A percentile compares a stretch with the other conserved stretches of the same genome.
Conservation (phyloP, 2,113 vertebrate species). For the Oreotrochilus melanogaster region DNA sequence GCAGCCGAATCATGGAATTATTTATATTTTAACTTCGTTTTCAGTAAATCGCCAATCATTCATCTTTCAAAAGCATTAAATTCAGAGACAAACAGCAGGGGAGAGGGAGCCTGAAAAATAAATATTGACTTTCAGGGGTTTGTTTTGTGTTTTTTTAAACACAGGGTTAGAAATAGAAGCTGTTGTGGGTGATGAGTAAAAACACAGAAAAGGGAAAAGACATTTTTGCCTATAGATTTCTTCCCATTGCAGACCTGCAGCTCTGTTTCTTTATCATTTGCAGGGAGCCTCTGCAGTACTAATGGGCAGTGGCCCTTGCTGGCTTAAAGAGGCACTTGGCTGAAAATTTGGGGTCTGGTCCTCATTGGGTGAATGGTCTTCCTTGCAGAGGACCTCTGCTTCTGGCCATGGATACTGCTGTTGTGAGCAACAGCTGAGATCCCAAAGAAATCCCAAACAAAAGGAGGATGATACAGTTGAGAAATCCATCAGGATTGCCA, state of each 20-base stretch:
- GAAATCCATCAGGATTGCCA: background rate
- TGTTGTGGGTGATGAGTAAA: background rate
- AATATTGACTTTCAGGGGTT: slow-evolving; percentile 57
- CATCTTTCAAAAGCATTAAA: slow-evolving; percentile 60
- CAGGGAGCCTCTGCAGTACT: background rate
- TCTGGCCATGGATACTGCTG: background rate
- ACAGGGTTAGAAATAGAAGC: background rate
- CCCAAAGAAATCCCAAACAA: background rate
- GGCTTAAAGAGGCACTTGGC: background rate
- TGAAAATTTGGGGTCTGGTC: background rate
- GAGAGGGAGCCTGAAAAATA: slow-evolving; percentile 51
- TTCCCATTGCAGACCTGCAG: background rate
- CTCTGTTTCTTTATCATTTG: background rate
- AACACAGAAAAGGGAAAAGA: background rate
- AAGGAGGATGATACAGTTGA: background rate
- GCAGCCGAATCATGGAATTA: slow-evolving; percentile 43
- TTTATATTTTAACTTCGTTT: slow-evolving; percentile 64
- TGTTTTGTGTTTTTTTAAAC: slow-evolving; percentile 47
- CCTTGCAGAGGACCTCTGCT: background rate
- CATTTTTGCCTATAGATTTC: background rate
- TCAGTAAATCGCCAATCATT: slow-evolving; percentile 63
- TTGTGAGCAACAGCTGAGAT: background rate
- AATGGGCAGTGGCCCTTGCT: background rate
- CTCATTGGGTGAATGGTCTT: background rate
- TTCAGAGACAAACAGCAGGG: slow-evolving; percentile 35